These are phyloP conservation scores for Heterodera schachtii DNA, from an alignment of 1,140 invertebrate species.

Conservation along the genomic window DNA sequence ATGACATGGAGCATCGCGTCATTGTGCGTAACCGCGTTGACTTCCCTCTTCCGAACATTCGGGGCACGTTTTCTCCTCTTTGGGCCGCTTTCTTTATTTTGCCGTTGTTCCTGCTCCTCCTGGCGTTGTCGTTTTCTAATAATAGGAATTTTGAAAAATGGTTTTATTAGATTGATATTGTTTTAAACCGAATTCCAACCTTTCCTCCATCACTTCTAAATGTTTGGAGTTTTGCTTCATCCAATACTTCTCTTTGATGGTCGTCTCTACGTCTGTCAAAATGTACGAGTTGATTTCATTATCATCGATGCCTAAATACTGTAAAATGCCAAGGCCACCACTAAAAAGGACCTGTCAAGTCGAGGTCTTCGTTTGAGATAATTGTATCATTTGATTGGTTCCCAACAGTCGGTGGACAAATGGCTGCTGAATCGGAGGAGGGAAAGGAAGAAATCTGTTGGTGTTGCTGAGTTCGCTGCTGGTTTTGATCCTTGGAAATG, in stretches of 20 bases:
- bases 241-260: conserved; percentile 58
- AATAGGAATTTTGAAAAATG: conserved; percentile 28
- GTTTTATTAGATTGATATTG: neutral
- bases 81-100: conserved; percentile 37
- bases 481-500: neutral
- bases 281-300: conserved; percentile 63
- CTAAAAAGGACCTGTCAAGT: conserved; percentile 47
- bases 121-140: conserved; percentile 40
- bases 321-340: neutral
- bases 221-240: conserved; percentile 57
- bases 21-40: conserved; percentile 50
- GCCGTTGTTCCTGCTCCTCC: conserved; percentile 50
- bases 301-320: conserved; percentile 55
- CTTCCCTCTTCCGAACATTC: conserved; percentile 35
- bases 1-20: conserved; percentile 64
- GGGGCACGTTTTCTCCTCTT: conserved; percentile 32
- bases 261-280: conserved; percentile 51
- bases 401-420: neutral
- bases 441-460: neutral
- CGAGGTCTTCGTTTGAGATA: conserved; percentile 48
- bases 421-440: neutral
- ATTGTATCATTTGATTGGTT: neutral
- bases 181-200: conserved; percentile 33
- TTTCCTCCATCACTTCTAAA: conserved; percentile 53
- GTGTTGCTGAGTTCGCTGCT: neutral